Percentiles rank a stretch among this genome's conserved stretches.
Evolutionary conservation across 2,888 invertebrate species (phyloP).

Genomic region (Sisyra terminalis): DNA sequence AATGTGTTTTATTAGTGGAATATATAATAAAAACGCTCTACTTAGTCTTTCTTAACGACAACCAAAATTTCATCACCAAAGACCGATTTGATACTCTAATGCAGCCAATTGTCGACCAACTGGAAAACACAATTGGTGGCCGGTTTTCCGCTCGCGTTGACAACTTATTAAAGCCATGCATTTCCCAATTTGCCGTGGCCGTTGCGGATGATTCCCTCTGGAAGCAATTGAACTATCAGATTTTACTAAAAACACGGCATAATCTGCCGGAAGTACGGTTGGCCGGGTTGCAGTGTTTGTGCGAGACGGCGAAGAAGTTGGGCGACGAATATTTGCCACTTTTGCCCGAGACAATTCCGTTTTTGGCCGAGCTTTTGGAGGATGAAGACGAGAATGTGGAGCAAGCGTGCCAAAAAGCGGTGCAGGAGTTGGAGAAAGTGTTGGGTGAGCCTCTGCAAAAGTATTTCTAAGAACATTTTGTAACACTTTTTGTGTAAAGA

Average conservation of each 20-base stretch:
- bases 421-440: conserved; percentile 70
- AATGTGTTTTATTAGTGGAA: conserved; percentile 44
- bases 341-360: conserved; percentile 85
- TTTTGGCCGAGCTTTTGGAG: conserved; percentile 83
- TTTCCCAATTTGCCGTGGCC: conserved; percentile 68
- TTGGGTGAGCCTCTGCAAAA: conserved; percentile 82
- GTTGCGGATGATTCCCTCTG: conserved; percentile 74
- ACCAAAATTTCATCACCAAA: conserved; percentile 66
- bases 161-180: conserved; percentile 53
- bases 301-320: conserved; percentile 65
- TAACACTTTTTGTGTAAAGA: background rate
- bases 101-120: conserved; percentile 77
- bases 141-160: conserved; percentile 40
- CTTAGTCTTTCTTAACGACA: conserved; percentile 67
- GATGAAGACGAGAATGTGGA: conserved; percentile 76
- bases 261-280: conserved; percentile 57
- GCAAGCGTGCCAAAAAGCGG: conserved; percentile 57
- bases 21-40: conserved; percentile 60
- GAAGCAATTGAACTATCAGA: conserved; percentile 82
- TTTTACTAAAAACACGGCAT: conserved; percentile 73
- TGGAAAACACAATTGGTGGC: conserved; percentile 59
- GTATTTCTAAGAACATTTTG: conserved; percentile 44
- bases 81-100: conserved; percentile 71
- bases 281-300: conserved; percentile 50
- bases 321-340: conserved; percentile 80